A percentile compares a stretch with the other conserved stretches of the same genome.
These are phyloP conservation scores for Tricholauxania praeusta DNA, from an alignment of 2,888 invertebrate species.

Conservation along the genomic window DNA sequence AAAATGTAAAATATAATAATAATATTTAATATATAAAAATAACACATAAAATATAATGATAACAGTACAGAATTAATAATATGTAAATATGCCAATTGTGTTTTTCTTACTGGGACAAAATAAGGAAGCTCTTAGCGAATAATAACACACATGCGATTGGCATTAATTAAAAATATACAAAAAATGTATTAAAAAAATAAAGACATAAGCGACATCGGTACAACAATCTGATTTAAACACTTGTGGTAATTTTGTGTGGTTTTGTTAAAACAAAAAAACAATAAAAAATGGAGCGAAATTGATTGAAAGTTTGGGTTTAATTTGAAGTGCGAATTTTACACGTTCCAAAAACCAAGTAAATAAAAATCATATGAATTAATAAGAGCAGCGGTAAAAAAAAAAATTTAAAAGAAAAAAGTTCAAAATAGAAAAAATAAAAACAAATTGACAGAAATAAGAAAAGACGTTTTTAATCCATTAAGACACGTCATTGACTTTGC, in stretches of 20 bases:
- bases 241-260: no score
- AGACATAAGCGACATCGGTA: neutral
- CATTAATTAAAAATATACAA: neutral
- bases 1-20: no score
- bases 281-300: neutral
- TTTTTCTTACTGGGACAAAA: slow-evolving; percentile 13
- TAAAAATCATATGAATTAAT: slow-evolving; percentile 4
- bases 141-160: slow-evolving; percentile 11
- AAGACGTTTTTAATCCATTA: slow-evolving; percentile 25
- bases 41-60: no score
- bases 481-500: slow-evolving; percentile 9
- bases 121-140: slow-evolving; percentile 40
- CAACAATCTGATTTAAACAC: neutral
- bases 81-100: no score
- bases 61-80: no score
- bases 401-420: neutral
- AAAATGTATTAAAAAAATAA: neutral
- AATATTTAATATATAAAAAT: no score
- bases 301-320: slow-evolving; percentile 20
- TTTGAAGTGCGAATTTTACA: slow-evolving; percentile 34
- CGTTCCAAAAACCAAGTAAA: neutral
- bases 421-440: slow-evolving; percentile 10
- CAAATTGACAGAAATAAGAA: neutral
- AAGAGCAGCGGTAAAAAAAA: slow-evolving; percentile 2
- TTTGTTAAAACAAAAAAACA: neutral